Conservation (phyloP, 2,797 vertebrate species). For the Emydoidea blandingii region DNA sequence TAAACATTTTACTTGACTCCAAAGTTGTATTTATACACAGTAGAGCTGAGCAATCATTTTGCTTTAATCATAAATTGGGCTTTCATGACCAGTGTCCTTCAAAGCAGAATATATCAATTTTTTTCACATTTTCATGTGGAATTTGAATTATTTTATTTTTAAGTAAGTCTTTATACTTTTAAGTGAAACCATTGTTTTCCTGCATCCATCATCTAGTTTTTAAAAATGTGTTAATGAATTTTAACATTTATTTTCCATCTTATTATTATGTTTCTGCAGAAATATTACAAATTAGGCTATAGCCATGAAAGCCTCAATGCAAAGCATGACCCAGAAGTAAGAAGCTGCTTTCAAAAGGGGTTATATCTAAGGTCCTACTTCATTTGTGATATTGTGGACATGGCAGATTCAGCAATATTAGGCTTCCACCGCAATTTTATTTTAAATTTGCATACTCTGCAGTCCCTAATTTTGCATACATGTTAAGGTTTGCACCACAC, state of each 20-base stretch:
- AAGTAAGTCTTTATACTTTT: conserved; percentile 5
- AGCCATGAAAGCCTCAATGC: conserved; percentile 77
- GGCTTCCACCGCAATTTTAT: neutral
- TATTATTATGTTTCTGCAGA: conserved; percentile 53
- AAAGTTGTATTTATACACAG: conserved; percentile 27
- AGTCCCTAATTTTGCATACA: neutral
- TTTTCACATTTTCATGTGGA: neutral
- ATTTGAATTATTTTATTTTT: neutral
- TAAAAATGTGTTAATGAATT: neutral
- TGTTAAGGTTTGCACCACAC: neutral
- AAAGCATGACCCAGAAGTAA: conserved; percentile 65
- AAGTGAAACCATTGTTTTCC: neutral
- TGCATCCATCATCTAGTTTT: conserved; percentile 47
- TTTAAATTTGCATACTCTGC: neutral
- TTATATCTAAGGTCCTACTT: neutral
- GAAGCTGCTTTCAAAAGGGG: conserved; percentile 74
- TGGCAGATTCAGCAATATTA: neutral
- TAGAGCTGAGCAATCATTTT: conserved; percentile 56
- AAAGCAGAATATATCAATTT: neutral
- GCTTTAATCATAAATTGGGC: conserved; percentile 60
- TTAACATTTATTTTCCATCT: conserved; percentile 32
- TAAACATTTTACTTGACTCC: conserved; percentile 53
- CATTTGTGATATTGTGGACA: neutral
- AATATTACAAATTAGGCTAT: conserved; percentile 48
- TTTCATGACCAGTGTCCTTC: conserved; percentile 75